Evolutionary conservation across 1,140 invertebrate genomes (phyloP), one percentile per base, ranked within the genome.

Genomic region (Samia ricini): DNA sequence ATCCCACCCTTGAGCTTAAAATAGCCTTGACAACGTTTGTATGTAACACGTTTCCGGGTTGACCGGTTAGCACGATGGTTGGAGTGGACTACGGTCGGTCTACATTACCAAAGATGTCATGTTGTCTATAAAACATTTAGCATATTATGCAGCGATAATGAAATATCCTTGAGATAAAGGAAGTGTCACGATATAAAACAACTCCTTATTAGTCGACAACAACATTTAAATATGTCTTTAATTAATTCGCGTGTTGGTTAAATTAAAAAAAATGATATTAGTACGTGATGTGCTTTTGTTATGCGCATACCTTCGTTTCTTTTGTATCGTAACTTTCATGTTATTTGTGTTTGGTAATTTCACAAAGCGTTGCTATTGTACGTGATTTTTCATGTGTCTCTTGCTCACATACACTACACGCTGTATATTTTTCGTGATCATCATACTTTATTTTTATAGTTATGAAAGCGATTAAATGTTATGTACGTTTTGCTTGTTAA

Each of bases 291-390:
- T 60, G 69, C 61, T 73, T 81, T 76, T 66, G 65, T 81, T 76
- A 81, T 77, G 20, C 68, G 64, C 67, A 56, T 72, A 72, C 83
- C 88, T 90, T 88, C 85, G 68, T 84, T 85, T 87, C 81, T 82
- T 85, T 85, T 74, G 57, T 56, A 68, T 76, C 71, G 64, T 64
- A 68, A 78, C 82, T 89, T 88, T 89, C 81, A 72, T 83, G 77
- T 78, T 77, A 69, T n/a, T n/a, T 81, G 85, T 82, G 85, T 89
- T 85, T 87, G 83, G 81, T 86, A 83, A 86, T 83, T 79, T 77
- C 73, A 66, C 70, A 66, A 76, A 69, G 76, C 49, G 69, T 73
- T 77, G 76, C 69, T 74, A 81, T 78, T 80, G 70, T 79, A 79
- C 77, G 74, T 89, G 85, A 86, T 84, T 72, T 77, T 67, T 72